Evolutionary conservation across 2,113 vertebrate species (phyloP).

Genomic region (Stigmatopora argus): DNA sequence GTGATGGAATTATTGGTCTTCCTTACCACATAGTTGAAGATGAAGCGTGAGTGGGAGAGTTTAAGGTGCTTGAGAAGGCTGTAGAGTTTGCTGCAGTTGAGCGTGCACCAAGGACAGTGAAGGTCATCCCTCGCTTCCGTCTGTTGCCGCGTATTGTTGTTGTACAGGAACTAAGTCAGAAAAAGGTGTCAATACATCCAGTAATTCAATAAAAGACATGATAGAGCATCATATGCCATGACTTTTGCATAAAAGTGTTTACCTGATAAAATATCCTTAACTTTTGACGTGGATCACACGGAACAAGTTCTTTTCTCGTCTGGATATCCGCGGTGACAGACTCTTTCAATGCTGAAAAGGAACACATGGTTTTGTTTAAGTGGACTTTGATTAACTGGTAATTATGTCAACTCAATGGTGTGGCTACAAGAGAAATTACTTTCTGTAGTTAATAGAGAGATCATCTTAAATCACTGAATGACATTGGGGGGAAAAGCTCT

Average conservation of each 20-base stretch:
- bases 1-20: neutral
- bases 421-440: neutral
- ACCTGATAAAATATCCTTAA: conserved; percentile 99
- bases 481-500: neutral
- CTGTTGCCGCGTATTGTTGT: conserved; percentile 96
- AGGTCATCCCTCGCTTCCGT: conserved; percentile 94
- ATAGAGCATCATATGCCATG: neutral
- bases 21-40: conserved; percentile 97
- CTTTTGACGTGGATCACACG: conserved; percentile 89
- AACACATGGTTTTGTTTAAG: conserved; percentile 31
- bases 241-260: conserved; percentile 12
- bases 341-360: conserved; percentile 85
- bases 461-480: neutral
- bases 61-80: conserved; percentile 98
- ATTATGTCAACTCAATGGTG: neutral
- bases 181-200: conserved; percentile 4
- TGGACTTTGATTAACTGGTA: conserved; percentile 18
- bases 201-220: neutral
- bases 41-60: conserved; percentile 95
- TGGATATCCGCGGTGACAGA: conserved; percentile 85
- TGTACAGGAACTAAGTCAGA: conserved; percentile 85
- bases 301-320: conserved; percentile 85
- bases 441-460: neutral
- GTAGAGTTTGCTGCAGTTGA: conserved; percentile 96
- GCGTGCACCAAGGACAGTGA: conserved; percentile 95